A percentile compares a stretch with the other conserved stretches of the same genome.
These are phyloP conservation scores for Mormoops blainvillei DNA, from an alignment of 2,113 vertebrate genomes.

Conservation along the genomic window DNA sequence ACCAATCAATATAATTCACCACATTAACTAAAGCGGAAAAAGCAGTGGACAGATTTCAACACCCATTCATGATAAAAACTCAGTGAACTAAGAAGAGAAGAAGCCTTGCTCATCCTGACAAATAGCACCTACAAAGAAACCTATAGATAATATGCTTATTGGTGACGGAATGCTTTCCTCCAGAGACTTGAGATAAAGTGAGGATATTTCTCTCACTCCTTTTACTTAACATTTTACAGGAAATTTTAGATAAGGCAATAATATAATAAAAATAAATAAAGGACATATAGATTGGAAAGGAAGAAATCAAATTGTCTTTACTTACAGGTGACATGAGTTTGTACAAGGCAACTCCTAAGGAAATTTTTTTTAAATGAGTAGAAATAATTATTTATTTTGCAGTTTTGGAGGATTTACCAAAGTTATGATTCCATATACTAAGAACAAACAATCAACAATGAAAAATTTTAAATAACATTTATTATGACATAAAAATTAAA, in stretches of 20 bases:
- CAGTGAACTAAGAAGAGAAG: not conserved
- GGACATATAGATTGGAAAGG: not conserved
- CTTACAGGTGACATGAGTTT: not conserved
- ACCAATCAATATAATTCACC: not conserved
- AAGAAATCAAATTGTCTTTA: not conserved
- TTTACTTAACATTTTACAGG: not conserved
- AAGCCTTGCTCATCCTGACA: not conserved
- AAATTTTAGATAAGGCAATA: not conserved
- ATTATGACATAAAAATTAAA: not conserved
- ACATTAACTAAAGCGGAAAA: not conserved
- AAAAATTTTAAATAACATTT: not conserved
- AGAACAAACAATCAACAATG: not conserved
- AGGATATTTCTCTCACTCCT: not conserved
- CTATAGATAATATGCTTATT: not conserved
- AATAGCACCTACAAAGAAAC: not conserved
- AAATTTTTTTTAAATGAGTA: not conserved
- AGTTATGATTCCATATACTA: not conserved
- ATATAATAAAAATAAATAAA: not conserved
- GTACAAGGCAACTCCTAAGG: not conserved
- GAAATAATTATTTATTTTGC: not conserved
- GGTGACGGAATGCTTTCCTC: not conserved
- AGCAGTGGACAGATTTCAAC: not conserved
- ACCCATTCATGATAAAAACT: not conserved
- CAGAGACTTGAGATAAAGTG: not conserved
- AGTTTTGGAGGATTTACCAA: not conserved